These are phyloP conservation scores for Artemisiospiza belli DNA, from an alignment of 2,113 vertebrate genomes.

Conservation along the genomic window DNA sequence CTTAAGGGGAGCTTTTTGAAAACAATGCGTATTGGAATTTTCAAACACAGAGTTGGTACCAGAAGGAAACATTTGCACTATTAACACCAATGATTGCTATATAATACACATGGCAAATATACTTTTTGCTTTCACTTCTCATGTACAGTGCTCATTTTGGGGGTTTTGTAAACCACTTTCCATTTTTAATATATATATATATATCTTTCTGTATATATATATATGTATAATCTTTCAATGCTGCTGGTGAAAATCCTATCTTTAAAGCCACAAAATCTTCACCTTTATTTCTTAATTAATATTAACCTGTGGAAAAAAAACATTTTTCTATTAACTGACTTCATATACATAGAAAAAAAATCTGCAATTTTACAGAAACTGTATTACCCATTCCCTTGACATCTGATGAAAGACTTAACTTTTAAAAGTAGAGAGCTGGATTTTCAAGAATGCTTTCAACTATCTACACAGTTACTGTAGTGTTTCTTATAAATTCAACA, in stretches of 20 bases:
- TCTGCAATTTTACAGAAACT: constrained; percentile 77
- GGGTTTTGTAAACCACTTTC: constrained; percentile 74
- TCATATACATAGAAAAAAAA: constrained; percentile 81
- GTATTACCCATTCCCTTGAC: constrained; percentile 75
- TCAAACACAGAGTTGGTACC: constrained; percentile 79
- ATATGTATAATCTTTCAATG: constrained; percentile 72
- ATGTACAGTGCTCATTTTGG: constrained; percentile 70
- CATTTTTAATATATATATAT: constrained; percentile 62
- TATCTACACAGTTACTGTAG: constrained; percentile 73
- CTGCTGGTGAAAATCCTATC: constrained; percentile 73
- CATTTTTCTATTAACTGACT: constrained; percentile 73
- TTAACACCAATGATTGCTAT: constrained; percentile 78
- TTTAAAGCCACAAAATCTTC: constrained; percentile 75
- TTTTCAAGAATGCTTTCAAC: constrained; percentile 80
- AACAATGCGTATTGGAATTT: constrained; percentile 75
- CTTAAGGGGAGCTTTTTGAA: constrained; percentile 81
- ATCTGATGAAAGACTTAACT: constrained; percentile 76
- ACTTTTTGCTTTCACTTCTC: constrained; percentile 69
- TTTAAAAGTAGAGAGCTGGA: constrained; percentile 78
- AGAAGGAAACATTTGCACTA: constrained; percentile 80
- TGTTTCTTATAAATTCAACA: constrained; percentile 78
- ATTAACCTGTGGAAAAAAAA: constrained; percentile 70
- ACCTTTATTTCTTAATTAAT: constrained; percentile 72
- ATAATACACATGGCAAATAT: constrained; percentile 82
- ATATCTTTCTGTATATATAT: constrained; percentile 68